These are phyloP conservation scores for Ochlodes sylvanus DNA, from an alignment of 2,888 invertebrate genomes.

Conservation along the genomic window DNA sequence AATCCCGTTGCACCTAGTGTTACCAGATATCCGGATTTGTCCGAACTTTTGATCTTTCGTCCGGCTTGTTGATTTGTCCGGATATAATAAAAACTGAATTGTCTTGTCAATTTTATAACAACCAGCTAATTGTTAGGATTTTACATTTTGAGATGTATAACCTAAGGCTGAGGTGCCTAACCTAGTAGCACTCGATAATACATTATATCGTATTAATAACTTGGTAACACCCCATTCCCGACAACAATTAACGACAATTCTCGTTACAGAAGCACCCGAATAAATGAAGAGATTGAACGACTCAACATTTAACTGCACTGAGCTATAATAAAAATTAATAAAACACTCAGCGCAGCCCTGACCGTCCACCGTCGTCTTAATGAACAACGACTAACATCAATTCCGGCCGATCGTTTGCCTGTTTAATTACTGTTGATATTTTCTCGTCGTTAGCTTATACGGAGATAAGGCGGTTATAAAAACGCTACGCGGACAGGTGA, in stretches of 20 bases:
- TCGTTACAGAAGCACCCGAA: conserved; percentile 7
- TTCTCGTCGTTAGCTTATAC: conserved; percentile 79
- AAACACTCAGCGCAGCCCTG: conserved; percentile 64
- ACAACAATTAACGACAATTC: neutral
- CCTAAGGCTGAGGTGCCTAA: too few relatives aligned
- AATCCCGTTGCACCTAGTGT: too few relatives aligned
- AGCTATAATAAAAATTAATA: conserved; percentile 70
- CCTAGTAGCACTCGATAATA: too few relatives aligned
- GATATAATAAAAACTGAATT: too few relatives aligned
- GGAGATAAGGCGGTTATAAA: conserved; percentile 71
- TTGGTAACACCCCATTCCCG: too few relatives aligned
- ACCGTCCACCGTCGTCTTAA: conserved; percentile 59
- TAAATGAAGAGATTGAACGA: conserved; percentile 19
- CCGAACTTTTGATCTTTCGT: too few relatives aligned
- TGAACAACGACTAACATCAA: conserved; percentile 71
- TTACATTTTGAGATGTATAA: too few relatives aligned
- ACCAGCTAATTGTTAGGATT: too few relatives aligned
- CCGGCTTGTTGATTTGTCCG: too few relatives aligned
- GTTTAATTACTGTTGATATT: conserved; percentile 81
- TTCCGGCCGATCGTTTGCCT: conserved; percentile 69
- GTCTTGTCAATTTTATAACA: too few relatives aligned
- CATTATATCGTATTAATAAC: too few relatives aligned
- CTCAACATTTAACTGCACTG: conserved; percentile 19
- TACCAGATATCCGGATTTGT: too few relatives aligned
- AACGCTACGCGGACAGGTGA: conserved; percentile 81